These are phyloP conservation scores for Trinorchestia longiramus DNA, from an alignment of 1,140 invertebrate genomes.

Conservation along the genomic window DNA sequence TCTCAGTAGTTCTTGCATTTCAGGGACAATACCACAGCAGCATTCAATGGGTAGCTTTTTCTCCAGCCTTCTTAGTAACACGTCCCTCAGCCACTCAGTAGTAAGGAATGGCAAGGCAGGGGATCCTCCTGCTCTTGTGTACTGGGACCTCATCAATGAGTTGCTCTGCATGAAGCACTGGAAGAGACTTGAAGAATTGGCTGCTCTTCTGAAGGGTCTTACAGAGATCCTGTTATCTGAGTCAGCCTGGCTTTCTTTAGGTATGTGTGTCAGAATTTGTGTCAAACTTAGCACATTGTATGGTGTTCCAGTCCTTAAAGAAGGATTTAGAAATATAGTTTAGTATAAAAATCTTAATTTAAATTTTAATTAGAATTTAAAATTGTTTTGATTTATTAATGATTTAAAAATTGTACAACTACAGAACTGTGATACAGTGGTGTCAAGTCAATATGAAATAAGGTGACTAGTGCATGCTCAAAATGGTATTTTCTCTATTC, in stretches of 20 bases:
- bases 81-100: not conserved
- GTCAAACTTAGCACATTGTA: not conserved
- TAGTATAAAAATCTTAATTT: not conserved
- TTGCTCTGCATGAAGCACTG: not conserved
- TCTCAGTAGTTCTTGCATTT: not conserved
- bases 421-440: not conserved
- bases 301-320: not conserved
- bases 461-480: no score
- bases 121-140: not conserved
- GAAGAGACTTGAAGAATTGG: conserved; percentile 7
- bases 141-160: conserved; percentile 43
- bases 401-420: not conserved
- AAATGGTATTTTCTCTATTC: no score
- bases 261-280: not conserved
- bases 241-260: not conserved
- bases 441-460: no score
- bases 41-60: not conserved
- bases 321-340: not conserved
- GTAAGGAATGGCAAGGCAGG: not conserved
- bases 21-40: not conserved
- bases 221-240: conserved; percentile 21
- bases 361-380: not conserved
- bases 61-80: not conserved
- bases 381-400: not conserved
- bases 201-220: not conserved